A percentile compares a stretch with the other conserved stretches of the same genome.
Evolutionary conservation across 2,113 vertebrate genomes (phyloP).

Genomic region (Sinocyclocheilus anshuiensis): DNA sequence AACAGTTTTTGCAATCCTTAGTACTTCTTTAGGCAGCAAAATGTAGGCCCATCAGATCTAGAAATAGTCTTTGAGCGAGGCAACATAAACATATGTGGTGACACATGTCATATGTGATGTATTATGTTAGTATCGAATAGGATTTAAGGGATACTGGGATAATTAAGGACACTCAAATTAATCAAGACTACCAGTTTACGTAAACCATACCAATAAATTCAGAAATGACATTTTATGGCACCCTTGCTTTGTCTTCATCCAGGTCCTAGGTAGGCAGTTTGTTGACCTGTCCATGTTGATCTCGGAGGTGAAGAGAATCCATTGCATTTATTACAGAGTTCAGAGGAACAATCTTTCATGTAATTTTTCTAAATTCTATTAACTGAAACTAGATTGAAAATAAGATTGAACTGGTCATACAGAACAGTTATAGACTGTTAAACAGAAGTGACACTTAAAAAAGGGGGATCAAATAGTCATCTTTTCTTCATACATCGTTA

Average conservation of each 20-base stretch:
- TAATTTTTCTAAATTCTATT: neutral
- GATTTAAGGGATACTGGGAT: neutral
- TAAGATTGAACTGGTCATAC: neutral
- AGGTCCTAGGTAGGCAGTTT: neutral
- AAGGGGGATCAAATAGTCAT: neutral
- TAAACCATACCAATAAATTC: neutral
- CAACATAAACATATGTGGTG: neutral
- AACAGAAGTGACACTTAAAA: neutral
- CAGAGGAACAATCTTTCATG: conserved; percentile 47
- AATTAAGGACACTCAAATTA: neutral
- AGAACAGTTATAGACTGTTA: neutral
- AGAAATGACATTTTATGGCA: neutral
- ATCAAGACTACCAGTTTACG: neutral
- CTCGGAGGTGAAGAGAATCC: conserved; percentile 73
- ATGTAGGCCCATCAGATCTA: neutral
- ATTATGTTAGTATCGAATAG: neutral
- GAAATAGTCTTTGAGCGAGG: neutral
- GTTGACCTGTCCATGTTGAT: conserved; percentile 74
- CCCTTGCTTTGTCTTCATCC: neutral
- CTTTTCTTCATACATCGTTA: neutral
- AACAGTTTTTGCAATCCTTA: neutral
- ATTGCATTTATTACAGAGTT: conserved; percentile 64
- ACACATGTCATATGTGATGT: neutral
- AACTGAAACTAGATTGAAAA: neutral
- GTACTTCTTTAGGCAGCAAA: neutral